phyloP scores from a whole-genome alignment of 2,888 invertebrate genomes.

The Germaria angustata region DNA sequence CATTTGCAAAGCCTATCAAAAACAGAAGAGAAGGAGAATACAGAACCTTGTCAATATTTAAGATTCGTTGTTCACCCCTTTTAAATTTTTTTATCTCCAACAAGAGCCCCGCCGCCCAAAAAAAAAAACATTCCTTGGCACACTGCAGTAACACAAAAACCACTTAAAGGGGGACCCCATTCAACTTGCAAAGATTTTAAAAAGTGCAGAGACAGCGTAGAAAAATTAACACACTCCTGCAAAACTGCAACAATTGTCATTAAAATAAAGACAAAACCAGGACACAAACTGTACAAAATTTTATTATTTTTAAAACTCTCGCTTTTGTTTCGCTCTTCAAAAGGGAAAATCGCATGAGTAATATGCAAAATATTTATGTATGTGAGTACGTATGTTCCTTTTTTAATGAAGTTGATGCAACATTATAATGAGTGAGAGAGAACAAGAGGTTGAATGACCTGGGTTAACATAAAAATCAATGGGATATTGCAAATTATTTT shows the following conservation, averaged over 20 bases:
- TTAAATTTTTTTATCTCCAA: background rate
- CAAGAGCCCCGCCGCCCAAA: slow-evolving; percentile 15
- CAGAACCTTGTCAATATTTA: slow-evolving; percentile 18
- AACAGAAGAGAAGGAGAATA: slow-evolving; percentile 4
- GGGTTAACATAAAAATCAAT: slow-evolving; percentile 67
- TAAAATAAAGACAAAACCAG: slow-evolving; percentile 49
- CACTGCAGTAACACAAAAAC: slow-evolving; percentile 33
- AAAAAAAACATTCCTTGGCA: slow-evolving; percentile 54
- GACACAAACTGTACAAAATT: slow-evolving; percentile 33
- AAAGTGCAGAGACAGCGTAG: background rate
- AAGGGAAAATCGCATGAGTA: slow-evolving; percentile 60
- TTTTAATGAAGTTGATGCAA: slow-evolving; percentile 28
- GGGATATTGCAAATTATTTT: slow-evolving; percentile 61
- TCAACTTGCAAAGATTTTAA: slow-evolving; percentile 7
- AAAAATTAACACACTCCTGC: background rate
- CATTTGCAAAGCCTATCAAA: slow-evolving; percentile 36
- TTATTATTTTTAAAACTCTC: slow-evolving; percentile 38
- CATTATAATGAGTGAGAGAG: slow-evolving; percentile 38
- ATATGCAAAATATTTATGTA: slow-evolving; percentile 16
- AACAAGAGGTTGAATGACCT: slow-evolving; percentile 68
- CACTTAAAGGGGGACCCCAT: slow-evolving; percentile 46
- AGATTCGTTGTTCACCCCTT: background rate
- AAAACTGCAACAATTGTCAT: slow-evolving; percentile 67
- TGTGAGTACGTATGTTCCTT: slow-evolving; percentile 6
- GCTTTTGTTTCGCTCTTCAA: slow-evolving; percentile 32